phyloP scores from a whole-genome alignment of 64 coral and sea anemone genomes.

The Anthopleura sola region DNA sequence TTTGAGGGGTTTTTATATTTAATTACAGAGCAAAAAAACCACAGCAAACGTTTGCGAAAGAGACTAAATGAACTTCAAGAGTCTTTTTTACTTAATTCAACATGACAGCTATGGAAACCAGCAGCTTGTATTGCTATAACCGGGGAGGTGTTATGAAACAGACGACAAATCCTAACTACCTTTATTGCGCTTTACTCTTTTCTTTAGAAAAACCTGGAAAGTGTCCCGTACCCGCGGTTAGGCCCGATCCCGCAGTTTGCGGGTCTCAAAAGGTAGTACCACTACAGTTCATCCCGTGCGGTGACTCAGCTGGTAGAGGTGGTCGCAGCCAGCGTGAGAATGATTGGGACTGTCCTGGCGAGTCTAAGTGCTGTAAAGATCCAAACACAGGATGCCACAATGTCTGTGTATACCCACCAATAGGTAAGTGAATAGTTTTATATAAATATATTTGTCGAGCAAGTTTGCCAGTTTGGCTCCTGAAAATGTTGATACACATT shows the following conservation, averaged over 20 bases:
- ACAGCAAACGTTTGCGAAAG: too few relatives aligned
- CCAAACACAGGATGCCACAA: conserved; percentile 38
- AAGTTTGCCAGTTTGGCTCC: too few relatives aligned
- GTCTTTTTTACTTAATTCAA: too few relatives aligned
- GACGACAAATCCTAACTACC: too few relatives aligned
- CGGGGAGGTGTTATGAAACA: too few relatives aligned
- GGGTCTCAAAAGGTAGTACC: conserved; percentile 13
- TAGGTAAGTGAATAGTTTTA: conserved; percentile 19
- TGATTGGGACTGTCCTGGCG: conserved; percentile 54
- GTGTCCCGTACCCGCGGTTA: conserved; percentile 7
- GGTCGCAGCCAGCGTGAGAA: neutral
- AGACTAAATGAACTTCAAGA: too few relatives aligned
- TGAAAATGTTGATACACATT: too few relatives aligned
- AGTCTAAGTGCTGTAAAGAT: conserved; percentile 51
- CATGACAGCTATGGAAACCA: too few relatives aligned
- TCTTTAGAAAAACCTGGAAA: conserved; percentile 55
- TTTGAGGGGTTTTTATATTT: too few relatives aligned
- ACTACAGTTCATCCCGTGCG: conserved; percentile 23
- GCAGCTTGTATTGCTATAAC: too few relatives aligned
- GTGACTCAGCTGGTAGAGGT: neutral
- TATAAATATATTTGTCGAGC: too few relatives aligned
- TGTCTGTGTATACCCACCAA: conserved; percentile 15
- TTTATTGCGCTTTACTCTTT: neutral
- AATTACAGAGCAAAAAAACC: too few relatives aligned
- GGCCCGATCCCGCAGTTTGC: conserved; percentile 36